A percentile compares a stretch with the other conserved stretches of the same genome.
Evolutionary conservation across 2,113 vertebrate genomes (phyloP).

Genomic region (Oreotrochilus melanogaster): DNA sequence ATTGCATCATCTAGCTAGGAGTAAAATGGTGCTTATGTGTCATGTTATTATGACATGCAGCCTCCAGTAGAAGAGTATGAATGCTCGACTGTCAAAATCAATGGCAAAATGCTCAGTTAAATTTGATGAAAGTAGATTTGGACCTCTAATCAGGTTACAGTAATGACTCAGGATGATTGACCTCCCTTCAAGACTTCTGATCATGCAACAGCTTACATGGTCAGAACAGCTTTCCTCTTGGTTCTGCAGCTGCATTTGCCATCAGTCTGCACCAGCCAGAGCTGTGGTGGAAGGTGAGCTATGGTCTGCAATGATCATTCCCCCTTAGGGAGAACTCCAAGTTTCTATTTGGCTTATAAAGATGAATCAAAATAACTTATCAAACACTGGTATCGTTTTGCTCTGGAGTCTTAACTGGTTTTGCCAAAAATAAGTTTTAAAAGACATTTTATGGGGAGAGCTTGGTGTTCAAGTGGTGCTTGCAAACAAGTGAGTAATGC

Average conservation of each 20-base stretch:
- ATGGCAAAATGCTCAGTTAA: background rate
- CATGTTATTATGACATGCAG: background rate
- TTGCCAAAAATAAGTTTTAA: conserved; percentile 6
- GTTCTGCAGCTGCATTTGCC: background rate
- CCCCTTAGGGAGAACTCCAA: background rate
- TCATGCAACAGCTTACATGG: conserved; percentile 1
- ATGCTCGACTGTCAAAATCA: background rate
- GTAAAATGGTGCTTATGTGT: background rate
- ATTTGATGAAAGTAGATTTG: background rate
- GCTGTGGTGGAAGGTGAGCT: background rate
- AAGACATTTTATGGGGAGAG: background rate
- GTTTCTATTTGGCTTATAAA: background rate
- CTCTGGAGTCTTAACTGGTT: background rate
- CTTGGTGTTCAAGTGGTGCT: background rate
- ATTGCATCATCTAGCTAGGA: background rate
- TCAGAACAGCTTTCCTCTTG: background rate
- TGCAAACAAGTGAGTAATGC: background rate
- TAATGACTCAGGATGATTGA: background rate
- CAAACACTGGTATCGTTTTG: background rate
- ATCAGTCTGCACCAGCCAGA: background rate
- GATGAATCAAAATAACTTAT: conserved; percentile 15
- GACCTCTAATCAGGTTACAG: background rate
- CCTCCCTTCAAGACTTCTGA: background rate
- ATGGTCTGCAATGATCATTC: background rate
- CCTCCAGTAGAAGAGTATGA: background rate